These are phyloP conservation scores for Osmerus eperlanus DNA, from an alignment of 2,113 vertebrate species.

Conservation along the genomic window DNA sequence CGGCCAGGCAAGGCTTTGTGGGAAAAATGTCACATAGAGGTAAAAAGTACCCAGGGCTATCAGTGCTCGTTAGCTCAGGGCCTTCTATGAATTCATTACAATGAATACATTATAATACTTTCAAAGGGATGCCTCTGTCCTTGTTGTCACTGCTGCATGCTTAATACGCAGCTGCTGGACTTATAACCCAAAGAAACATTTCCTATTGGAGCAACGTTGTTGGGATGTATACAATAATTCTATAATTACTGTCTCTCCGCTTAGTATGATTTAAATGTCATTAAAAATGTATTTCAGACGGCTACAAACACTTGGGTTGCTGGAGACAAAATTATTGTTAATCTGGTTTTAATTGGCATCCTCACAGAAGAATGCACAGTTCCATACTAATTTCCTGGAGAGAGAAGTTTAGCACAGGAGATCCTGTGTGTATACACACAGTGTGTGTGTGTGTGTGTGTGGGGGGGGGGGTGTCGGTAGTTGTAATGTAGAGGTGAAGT, in stretches of 20 bases:
- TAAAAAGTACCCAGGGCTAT: neutral
- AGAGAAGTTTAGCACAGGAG: no score
- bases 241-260: no score
- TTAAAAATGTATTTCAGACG: no score
- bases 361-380: no score
- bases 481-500: neutral
- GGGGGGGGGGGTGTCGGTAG: no score
- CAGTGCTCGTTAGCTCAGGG: conserved; percentile 4
- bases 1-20: neutral
- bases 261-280: no score
- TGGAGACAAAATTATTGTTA: no score
- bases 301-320: no score
- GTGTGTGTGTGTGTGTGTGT: no score
- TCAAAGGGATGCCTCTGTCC: neutral
- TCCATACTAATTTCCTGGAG: no score
- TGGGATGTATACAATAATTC: neutral
- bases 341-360: no score
- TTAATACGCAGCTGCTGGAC: neutral
- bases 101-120: neutral
- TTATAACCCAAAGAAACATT: neutral
- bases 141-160: neutral
- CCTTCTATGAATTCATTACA: conserved; percentile 1
- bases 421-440: no score
- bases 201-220: neutral
- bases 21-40: neutral